Base-by-base conservation (phyloP, 2,113 vertebrate species). In the Tragelaphus strepsiceros region DNA sequence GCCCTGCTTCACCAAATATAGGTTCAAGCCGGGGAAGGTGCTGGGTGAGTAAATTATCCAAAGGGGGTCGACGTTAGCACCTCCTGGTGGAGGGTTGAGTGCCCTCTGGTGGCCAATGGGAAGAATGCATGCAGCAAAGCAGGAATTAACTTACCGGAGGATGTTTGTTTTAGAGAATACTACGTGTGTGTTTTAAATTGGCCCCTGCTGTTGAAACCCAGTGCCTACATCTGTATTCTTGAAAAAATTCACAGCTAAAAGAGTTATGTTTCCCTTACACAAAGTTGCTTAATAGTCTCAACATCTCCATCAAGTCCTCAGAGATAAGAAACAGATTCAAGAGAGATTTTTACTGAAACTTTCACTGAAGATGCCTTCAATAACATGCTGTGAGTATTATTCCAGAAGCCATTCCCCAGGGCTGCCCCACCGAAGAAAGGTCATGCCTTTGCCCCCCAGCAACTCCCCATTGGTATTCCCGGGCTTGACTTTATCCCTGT, bases 101-200 rank as follows among this genome's bases (percentile, higher is more conserved):
- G 94, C 97, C 97, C 98, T 98, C 98, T 97, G 81, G 90, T 96
- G 97, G 95, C 12, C 30, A 54, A 1, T 2, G 0, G 49, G 59
- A 71, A 94, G 90, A 97, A 94, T 94, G 97, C 98, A 96, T 8
- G 59, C 30, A 56, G 71, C 91, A 0, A 24, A 85, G 49, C 30
- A 1, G 14, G 77, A 92, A 39, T 53, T 2, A 30, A 43, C 30
- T 30, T 5, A 22, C 32, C 14, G 0, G 21, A 21, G 26, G 2
- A 7, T 24, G 7, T 35, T 80, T 84, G 71, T 90, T 64, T 6
- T 2, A 13, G n/a, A 89, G 54, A 93, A 26, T 49, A 43, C 17
- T 8, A 11, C 2, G 9, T 1, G 21, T 21, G 17, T 46, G 9
- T 64, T 86, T 88, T 61, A 61, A 74, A 81, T 32, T 53, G 88